These are phyloP conservation scores for Polyergus mexicanus DNA, from an alignment of 1,140 invertebrate species.

Conservation along the genomic window DNA sequence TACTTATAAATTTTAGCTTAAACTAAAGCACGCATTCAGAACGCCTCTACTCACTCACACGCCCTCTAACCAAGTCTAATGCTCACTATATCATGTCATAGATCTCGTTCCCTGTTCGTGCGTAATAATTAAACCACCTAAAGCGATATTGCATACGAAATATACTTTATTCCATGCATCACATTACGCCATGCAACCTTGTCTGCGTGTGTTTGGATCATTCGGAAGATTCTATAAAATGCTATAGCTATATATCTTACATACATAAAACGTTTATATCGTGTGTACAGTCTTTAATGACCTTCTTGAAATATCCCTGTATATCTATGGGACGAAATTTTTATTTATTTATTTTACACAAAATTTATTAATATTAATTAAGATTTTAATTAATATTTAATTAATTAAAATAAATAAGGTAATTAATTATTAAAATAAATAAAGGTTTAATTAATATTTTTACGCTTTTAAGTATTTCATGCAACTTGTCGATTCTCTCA, in stretches of 20 bases:
- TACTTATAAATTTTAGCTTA: no score
- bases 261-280: not conserved
- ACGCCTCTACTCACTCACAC: no score
- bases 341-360: not conserved
- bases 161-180: not conserved
- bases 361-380: not conserved
- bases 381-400: no score
- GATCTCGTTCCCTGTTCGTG: conserved; percentile 22
- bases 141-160: conserved; percentile 42
- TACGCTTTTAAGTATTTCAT: not conserved
- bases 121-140: conserved; percentile 27
- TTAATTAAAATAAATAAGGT: no score
- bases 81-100: conserved; percentile 19
- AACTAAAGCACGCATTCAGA: no score
- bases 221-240: not conserved
- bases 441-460: no score
- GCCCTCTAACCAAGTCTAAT: no score
- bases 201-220: not conserved
- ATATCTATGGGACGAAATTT: not conserved
- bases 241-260: not conserved
- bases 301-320: not conserved
- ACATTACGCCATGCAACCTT: not conserved
- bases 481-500: not conserved
- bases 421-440: no score
- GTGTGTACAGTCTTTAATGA: not conserved